These are phyloP conservation scores for Scalopus aquaticus DNA, from an alignment of 2,113 vertebrate genomes.

Conservation along the genomic window DNA sequence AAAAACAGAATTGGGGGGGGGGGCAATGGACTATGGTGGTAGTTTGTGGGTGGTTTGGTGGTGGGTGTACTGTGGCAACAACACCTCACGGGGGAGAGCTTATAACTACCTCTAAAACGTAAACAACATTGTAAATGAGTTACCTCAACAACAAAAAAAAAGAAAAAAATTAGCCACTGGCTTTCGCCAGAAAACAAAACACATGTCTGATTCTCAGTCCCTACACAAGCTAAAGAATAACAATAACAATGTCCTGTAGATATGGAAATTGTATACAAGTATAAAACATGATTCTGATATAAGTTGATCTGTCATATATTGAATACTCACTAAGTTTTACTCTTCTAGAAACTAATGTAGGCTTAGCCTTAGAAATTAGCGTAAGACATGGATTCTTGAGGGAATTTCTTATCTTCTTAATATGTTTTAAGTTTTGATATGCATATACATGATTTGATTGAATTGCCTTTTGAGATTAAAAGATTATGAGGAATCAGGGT, in stretches of 20 bases:
- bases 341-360: not conserved
- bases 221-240: not conserved
- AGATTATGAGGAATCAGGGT: not conserved
- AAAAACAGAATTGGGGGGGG: no score
- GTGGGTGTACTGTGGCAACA: no score
- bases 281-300: not conserved
- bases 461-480: slow-evolving; percentile 35
- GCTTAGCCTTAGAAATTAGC: not conserved
- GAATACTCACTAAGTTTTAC: not conserved
- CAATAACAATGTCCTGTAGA: not conserved
- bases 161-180: no score
- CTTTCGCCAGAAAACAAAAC: not conserved
- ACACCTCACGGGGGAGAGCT: no score
- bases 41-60: no score
- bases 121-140: no score
- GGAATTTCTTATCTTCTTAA: not conserved
- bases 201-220: not conserved
- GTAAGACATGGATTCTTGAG: not conserved
- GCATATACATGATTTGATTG: not conserved
- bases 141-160: no score
- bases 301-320: not conserved
- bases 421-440: not conserved
- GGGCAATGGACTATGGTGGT: no score
- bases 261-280: not conserved
- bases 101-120: no score